Percentiles rank a stretch among this genome's conserved stretches.
Conservation (phyloP, 2,797 vertebrate species). For the Knipowitschia caucasica region DNA sequence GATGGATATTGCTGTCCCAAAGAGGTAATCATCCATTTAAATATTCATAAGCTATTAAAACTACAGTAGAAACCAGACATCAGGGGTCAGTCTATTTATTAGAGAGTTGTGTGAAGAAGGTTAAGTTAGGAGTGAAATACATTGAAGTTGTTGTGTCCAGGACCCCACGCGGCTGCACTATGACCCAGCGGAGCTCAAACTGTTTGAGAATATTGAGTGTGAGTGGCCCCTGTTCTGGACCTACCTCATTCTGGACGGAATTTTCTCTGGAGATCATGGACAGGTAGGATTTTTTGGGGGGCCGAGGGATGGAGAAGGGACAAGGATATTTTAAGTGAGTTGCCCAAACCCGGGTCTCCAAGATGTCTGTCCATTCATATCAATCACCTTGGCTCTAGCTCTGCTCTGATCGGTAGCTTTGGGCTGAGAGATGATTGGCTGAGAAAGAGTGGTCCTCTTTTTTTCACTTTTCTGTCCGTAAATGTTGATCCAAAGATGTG, state of each 20-base stretch:
- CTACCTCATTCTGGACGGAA: slow-evolving; percentile 91
- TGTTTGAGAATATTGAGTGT: slow-evolving; percentile 98
- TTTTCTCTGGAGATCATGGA: slow-evolving; percentile 85
- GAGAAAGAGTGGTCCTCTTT: too few relatives aligned
- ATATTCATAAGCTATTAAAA: not conserved
- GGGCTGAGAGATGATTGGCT: too few relatives aligned
- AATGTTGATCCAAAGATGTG: too few relatives aligned
- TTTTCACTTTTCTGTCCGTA: too few relatives aligned
- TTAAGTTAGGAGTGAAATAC: too few relatives aligned
- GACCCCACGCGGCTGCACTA: slow-evolving; percentile 93
- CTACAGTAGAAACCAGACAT: not conserved
- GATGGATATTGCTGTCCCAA: slow-evolving; percentile 95
- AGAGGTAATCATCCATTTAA: slow-evolving; percentile 79
- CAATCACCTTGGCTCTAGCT: too few relatives aligned
- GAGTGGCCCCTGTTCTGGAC: slow-evolving; percentile 99
- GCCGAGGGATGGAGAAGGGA: too few relatives aligned
- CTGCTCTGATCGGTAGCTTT: too few relatives aligned
- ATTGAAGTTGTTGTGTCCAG: slow-evolving; percentile 67
- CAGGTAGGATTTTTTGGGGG: slow-evolving; percentile 82
- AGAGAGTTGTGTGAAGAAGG: not conserved
- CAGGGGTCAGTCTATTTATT: not conserved
- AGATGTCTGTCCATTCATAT: too few relatives aligned
- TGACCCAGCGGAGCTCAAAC: slow-evolving; percentile 94
- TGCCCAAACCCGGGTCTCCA: too few relatives aligned
- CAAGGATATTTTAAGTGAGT: too few relatives aligned